Evolutionary conservation across 2,113 vertebrate species (phyloP).

Genomic region (Thalassarche chlororhynchos): DNA sequence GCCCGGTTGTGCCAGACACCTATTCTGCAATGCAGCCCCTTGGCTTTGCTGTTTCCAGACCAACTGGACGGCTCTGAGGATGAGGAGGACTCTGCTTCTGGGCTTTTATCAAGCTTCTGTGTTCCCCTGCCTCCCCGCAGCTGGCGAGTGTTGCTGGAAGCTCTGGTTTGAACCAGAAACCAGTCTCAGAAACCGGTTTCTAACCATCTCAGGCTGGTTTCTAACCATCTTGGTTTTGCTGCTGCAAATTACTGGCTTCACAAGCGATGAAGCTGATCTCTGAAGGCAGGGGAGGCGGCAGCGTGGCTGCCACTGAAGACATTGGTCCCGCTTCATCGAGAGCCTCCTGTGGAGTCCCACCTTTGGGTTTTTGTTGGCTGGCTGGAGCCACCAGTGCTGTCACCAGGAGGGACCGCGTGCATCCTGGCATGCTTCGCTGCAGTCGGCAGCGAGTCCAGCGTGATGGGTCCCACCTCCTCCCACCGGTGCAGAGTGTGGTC

Average conservation of each 20-base stretch:
- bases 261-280: not conserved
- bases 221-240: not conserved
- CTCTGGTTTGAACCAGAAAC: not conserved
- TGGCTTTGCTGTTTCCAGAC: not conserved
- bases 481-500: fast-evolving
- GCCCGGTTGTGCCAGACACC: fast-evolving
- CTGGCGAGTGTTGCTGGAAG: not conserved
- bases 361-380: not conserved
- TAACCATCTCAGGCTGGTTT: not conserved
- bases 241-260: not conserved
- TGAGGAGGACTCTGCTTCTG: not conserved
- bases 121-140: not conserved
- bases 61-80: not conserved
- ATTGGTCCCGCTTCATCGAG: not conserved
- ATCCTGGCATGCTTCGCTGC: fast-evolving
- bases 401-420: not conserved
- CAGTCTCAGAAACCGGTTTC: not conserved
- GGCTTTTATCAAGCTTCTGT: not conserved
- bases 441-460: not conserved
- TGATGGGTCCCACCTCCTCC: not conserved
- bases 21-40: fast-evolving
- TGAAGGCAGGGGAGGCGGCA: not conserved
- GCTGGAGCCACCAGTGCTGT: not conserved
- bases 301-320: not conserved
- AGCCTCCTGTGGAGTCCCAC: not conserved